Evolutionary conservation across 2,797 vertebrate species (phyloP).

Genomic region (Mionectes olivaceus): DNA sequence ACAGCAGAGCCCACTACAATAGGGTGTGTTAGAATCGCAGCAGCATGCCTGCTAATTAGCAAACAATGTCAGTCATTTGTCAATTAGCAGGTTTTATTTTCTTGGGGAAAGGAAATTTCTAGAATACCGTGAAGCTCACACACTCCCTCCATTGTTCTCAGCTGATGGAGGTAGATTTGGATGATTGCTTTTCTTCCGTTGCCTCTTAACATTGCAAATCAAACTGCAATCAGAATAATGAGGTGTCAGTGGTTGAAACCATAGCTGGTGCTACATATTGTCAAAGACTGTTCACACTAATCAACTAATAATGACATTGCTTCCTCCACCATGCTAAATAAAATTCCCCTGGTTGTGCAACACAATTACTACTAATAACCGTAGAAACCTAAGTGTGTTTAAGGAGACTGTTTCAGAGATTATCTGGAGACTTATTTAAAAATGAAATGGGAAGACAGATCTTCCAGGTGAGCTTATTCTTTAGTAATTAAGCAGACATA

Average conservation of each 20-base stretch:
- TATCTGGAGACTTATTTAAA: slow-evolving; percentile 74
- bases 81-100: neutral
- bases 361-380: slow-evolving; percentile 80
- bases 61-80: slow-evolving; percentile 9
- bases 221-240: slow-evolving; percentile 81
- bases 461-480: slow-evolving; percentile 75
- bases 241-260: slow-evolving; percentile 71
- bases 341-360: slow-evolving; percentile 72
- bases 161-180: slow-evolving; percentile 43
- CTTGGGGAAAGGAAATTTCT: slow-evolving; percentile 47
- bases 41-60: neutral
- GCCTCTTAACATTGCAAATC: slow-evolving; percentile 72
- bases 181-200: slow-evolving; percentile 58
- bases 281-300: slow-evolving; percentile 78
- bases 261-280: slow-evolving; percentile 66
- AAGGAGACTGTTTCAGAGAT: slow-evolving; percentile 67
- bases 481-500: slow-evolving; percentile 80
- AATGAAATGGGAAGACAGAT: slow-evolving; percentile 62
- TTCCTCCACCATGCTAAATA: slow-evolving; percentile 64
- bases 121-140: neutral
- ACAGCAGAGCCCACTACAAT: neutral
- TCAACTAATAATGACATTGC: slow-evolving; percentile 78
- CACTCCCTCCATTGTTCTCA: slow-evolving; percentile 27
- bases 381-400: slow-evolving; percentile 68
- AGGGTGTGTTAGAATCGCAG: neutral